Conservation (phyloP, 2,888 invertebrate species). For the Barypeithes pellucidus region DNA sequence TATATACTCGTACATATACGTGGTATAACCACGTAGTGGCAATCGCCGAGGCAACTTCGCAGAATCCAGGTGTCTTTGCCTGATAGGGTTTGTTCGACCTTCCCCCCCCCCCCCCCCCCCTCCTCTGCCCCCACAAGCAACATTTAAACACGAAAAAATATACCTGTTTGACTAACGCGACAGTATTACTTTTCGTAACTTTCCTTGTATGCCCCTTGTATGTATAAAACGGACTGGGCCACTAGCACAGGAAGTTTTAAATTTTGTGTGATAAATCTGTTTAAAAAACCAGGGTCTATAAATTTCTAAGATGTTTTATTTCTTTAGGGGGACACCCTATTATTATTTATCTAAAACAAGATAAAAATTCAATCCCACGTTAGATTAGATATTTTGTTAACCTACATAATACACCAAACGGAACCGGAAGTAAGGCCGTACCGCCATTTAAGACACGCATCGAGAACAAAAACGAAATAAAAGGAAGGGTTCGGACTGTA, state of each 20-base stretch:
- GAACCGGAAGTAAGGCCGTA: constrained; percentile 50
- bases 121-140: no score
- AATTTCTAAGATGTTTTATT: constrained; percentile 11
- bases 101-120: no score
- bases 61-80: no score
- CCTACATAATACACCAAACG: constrained; percentile 44
- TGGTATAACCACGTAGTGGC: no score
- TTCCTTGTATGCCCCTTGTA: no score
- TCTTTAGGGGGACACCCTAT: neutral
- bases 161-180: no score
- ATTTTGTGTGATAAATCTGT: neutral
- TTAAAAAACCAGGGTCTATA: neutral
- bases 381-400: constrained; percentile 35
- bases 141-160: no score
- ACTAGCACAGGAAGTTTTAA: neutral
- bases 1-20: no score
- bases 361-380: constrained; percentile 25
- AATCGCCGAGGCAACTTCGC: no score
- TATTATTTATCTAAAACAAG: constrained; percentile 39
- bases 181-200: no score
- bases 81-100: no score
- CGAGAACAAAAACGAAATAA: constrained; percentile 45
- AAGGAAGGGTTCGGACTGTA: constrained; percentile 41
- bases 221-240: neutral
- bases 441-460: constrained; percentile 52